A percentile compares a stretch with the other conserved stretches of the same genome.
Conservation (phyloP, 2,113 vertebrate genomes). For the Garra rufa region DNA sequence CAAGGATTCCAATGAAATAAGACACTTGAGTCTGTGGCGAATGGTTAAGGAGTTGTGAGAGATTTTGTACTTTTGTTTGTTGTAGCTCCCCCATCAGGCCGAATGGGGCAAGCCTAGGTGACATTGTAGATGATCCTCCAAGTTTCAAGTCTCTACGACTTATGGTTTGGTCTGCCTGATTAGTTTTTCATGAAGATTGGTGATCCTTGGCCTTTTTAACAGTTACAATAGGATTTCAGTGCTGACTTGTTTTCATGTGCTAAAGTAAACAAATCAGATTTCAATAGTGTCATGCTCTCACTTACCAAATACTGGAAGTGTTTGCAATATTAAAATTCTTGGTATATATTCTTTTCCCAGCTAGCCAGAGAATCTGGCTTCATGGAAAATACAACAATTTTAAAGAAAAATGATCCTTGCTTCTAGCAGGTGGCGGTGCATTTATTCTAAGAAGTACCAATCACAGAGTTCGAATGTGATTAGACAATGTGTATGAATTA, state of each 20-base stretch:
- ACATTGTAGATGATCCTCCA: too few relatives aligned
- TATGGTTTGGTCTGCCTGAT: too few relatives aligned
- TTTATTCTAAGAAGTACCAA: neutral
- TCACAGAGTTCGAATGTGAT: neutral
- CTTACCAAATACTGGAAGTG: neutral
- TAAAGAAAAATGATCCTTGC: neutral
- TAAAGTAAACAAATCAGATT: neutral
- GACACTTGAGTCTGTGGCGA: too few relatives aligned
- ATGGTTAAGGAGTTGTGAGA: too few relatives aligned
- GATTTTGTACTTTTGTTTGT: too few relatives aligned
- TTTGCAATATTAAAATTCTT: neutral
- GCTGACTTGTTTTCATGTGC: neutral
- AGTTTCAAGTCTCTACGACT: too few relatives aligned
- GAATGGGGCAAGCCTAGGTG: too few relatives aligned
- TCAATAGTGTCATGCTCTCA: neutral
- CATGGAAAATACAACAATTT: neutral
- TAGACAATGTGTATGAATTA: neutral
- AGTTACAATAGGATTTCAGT: too few relatives aligned
- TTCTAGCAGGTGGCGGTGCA: neutral
- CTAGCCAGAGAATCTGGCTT: neutral
- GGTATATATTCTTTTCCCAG: neutral
- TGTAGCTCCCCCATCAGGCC: too few relatives aligned
- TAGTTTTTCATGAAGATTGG: too few relatives aligned
- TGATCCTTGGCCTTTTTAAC: too few relatives aligned
- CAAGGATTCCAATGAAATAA: too few relatives aligned